Evolutionary conservation across 2,888 invertebrate genomes (phyloP), one percentile per base, ranked within the genome.

Genomic region (Idaea dimidiata): DNA sequence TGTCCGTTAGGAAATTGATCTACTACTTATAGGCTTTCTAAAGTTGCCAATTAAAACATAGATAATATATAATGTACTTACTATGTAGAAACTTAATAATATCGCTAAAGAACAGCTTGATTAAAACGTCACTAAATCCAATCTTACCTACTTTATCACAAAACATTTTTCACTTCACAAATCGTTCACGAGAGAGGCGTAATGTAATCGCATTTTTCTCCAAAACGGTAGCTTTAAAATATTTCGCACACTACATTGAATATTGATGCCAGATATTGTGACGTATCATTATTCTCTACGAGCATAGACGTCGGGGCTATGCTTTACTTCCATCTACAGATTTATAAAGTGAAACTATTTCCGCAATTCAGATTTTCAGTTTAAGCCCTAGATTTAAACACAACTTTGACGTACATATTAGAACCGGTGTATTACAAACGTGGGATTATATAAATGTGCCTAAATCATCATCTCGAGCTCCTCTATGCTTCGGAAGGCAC

Each of bases 191-290:
- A 43, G 43, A 43, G 14, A 43, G 43, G 17, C 16, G 54, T 68
- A 65, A 61, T 63, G 63, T 54, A 57, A 59, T 60, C 59, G 1
- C 61, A 62, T 69, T 72, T 70, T 73, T 69, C 65, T 59, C 60
- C 67, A 55, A 72, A 68, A 69, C 68, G 65, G 69, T 65, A 66
- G 67, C 65, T 74, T 68, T 71, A 73, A 77, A 76, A 74, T 74
- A 75, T 75, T 74, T 67, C 66, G 57, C 58, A 67, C 63, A 63
- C 69, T 62, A 60, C 43, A 59, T 63, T 59, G 66, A 66, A 68
- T 62, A 63, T 69, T 72, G 67, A 75, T 78, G 75, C 68, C 63
- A 69, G 68, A 66, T 71, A 71, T 72, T 72, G 70, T 71, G 69
- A 72, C 64, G 65, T 70, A 62, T 68, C 69, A 71, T 56, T 43